Evolutionary conservation across 2,888 invertebrate species (phyloP).

Genomic region (Arrhopalites spinosus): DNA sequence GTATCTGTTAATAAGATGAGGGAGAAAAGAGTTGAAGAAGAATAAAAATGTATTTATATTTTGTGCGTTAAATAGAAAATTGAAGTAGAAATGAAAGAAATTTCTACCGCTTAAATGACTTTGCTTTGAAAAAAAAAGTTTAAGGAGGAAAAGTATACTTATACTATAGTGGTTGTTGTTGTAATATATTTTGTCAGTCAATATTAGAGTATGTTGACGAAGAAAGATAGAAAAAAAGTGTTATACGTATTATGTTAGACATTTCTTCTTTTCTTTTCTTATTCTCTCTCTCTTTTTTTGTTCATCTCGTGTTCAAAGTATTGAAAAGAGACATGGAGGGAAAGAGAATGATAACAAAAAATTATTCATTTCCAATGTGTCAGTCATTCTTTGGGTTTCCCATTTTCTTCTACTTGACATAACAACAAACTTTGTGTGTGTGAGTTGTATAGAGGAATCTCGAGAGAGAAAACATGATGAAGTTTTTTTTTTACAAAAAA

Average conservation of each 20-base stretch:
- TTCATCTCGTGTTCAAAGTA: background rate
- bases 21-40: slow-evolving; percentile 3
- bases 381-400: slow-evolving; percentile 43
- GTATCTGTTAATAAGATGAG: background rate
- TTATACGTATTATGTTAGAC: too few species aligned
- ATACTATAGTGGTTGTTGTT: too few species aligned
- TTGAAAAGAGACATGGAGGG: slow-evolving; percentile 8
- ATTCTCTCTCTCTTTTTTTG: background rate
- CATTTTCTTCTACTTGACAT: slow-evolving; percentile 24
- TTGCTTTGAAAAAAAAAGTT: too few species aligned
- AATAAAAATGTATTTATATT: background rate
- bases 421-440: slow-evolving; percentile 28
- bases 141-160: too few species aligned
- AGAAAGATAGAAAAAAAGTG: too few species aligned
- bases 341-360: slow-evolving; percentile 46
- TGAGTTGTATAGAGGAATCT: background rate
- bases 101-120: background rate
- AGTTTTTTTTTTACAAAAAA: background rate
- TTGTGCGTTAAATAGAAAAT: slow-evolving; percentile 13
- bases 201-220: too few species aligned
- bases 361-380: slow-evolving; percentile 52
- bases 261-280: background rate
- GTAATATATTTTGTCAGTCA: too few species aligned
- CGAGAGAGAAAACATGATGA: background rate
- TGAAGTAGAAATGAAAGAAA: background rate